Evolutionary conservation across 2,888 invertebrate genomes (phyloP).

Genomic region (Nemoura dubitans): DNA sequence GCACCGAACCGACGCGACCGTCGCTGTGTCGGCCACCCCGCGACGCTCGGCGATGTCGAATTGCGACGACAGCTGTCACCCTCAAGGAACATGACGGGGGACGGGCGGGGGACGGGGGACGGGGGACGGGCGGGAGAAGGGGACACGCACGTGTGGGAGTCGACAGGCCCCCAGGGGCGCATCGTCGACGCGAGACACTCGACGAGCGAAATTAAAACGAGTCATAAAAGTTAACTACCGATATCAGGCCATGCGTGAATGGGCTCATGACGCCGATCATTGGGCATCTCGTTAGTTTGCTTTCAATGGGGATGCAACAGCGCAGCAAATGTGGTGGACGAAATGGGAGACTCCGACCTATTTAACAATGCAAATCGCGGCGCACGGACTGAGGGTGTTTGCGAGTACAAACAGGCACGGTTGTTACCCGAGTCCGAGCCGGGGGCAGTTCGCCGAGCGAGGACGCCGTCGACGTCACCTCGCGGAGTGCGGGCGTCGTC

Average conservation of each 20-base stretch:
- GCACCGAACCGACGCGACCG: no score
- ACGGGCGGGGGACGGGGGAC: no score
- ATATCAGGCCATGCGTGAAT: not conserved
- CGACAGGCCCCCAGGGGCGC: not conserved
- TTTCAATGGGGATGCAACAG: not conserved
- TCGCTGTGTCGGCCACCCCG: no score
- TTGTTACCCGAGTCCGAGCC: no score
- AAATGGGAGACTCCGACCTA: not conserved
- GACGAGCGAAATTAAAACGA: not conserved
- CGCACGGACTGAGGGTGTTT: not conserved
- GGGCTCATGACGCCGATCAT: not conserved
- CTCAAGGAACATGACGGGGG: no score
- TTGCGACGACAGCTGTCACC: no score
- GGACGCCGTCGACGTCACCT: not conserved
- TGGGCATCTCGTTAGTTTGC: not conserved
- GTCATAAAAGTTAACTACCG: not conserved
- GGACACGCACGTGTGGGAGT: slow-evolving; percentile 1
- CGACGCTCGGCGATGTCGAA: no score
- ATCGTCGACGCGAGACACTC: no score
- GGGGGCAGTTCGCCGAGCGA: not conserved
- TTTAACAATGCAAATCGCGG: not conserved
- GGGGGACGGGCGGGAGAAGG: no score
- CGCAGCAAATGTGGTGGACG: not conserved
- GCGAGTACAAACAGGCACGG: not conserved
- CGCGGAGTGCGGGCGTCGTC: no score